A percentile compares a stretch with the other conserved stretches of the same genome.
phyloP scores from a whole-genome alignment of 2,797 vertebrate genomes.

The Pipistrellus pipistrellus region DNA sequence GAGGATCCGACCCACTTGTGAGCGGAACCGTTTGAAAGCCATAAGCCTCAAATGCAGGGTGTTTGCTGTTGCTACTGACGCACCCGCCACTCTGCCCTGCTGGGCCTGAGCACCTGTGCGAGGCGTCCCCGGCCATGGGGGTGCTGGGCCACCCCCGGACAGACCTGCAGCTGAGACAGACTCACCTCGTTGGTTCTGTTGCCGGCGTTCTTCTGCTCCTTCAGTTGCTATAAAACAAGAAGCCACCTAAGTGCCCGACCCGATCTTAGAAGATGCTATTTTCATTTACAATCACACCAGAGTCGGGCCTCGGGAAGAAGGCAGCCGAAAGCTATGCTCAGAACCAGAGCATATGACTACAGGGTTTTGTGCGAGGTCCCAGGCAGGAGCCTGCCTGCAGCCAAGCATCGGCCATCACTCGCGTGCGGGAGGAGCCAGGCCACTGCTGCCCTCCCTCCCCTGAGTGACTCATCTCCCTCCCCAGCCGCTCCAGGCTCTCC shows the following conservation, averaged over 20 bases:
- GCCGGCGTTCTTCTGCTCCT: slow-evolving; percentile 96
- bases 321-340: background rate
- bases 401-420: rapidly evolving
- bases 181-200: slow-evolving; percentile 96
- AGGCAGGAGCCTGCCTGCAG: background rate
- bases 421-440: too few species aligned
- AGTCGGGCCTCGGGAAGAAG: background rate
- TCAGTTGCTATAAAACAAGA: slow-evolving; percentile 94
- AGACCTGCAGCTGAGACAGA: background rate
- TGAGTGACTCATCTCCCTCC: background rate
- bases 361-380: background rate
- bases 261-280: background rate
- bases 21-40: background rate
- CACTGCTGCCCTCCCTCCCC: background rate
- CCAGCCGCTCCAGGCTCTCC: background rate
- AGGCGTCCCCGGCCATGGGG: background rate
- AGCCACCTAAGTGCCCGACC: background rate
- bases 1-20: background rate
- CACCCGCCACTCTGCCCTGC: too few species aligned
- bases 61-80: background rate
- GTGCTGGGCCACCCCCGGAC: background rate
- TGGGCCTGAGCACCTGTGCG: background rate
- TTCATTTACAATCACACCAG: background rate
- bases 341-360: background rate
- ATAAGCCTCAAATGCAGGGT: background rate